Base-by-base conservation (phyloP, 2,888 invertebrate genomes). In the Ethmia dodecea region DNA sequence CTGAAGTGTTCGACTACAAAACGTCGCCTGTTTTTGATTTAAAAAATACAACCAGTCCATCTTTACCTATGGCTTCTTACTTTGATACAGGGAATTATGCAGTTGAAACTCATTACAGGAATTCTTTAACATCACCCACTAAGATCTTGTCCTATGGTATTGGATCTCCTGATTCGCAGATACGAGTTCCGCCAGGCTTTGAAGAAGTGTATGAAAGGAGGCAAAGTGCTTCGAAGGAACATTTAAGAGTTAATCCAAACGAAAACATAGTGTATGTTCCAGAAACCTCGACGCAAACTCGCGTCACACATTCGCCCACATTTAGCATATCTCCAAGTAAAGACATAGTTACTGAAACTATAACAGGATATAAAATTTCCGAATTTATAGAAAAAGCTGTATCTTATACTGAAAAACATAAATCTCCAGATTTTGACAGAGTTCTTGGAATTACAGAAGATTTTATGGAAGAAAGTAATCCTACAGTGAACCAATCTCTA, bases 61-160 rank as follows among this genome's bases (percentile, higher is more conserved):
- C 69, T 0, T 55, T 73, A 11, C 62, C 67, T 4, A 74, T 83
- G 48, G 72, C 79, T 3, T 86, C 86, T 1, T 86, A 84, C 45
- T 84, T 84, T 18, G 84, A 86, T 35, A 86, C 84, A 0, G 84
- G 86, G 1, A 84, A 86, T 37, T 84, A 76, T 43, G 84, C 86
- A 1, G 84, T 62, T 8, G 86, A 84, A 31, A 68, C 72, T 18
- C 75, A 84, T 45, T 81, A 72, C 26, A 67, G 54, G 33, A 83
- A 83, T 24, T 70, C 72, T 0, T 38, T 73, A 1, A 58, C 56
- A 2, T 69, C 71, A 8, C 64, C 71, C 0, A 36, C 61, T 4
- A 36, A 40, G 22, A 10, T 48, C 9, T 40, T 38, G 6, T 35
- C 47, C 8, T 48, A 45, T 8, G 41, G 43, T 20, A 37, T 47